phyloP scores from a whole-genome alignment of 2,113 vertebrate species.

The Oryzias woworae region DNA sequence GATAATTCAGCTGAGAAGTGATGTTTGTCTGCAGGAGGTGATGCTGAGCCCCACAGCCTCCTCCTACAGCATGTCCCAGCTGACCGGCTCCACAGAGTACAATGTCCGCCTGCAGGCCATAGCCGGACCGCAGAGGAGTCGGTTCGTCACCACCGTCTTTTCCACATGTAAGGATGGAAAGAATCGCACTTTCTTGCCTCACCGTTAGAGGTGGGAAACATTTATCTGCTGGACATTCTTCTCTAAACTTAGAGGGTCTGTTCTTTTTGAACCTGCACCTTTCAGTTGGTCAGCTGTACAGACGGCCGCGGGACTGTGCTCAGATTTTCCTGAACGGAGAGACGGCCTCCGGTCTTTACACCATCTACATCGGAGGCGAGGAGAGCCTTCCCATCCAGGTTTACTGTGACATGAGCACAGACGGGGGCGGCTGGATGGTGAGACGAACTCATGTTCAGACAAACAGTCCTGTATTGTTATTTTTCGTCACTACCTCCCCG shows the following conservation, averaged over 20 bases:
- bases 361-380: constrained; percentile 84
- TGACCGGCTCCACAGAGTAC: constrained; percentile 84
- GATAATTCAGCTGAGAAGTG: too few species aligned
- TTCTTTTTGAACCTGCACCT: constrained; percentile 37
- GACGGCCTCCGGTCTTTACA: constrained; percentile 84
- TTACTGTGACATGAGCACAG: constrained; percentile 94
- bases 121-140: constrained; percentile 78
- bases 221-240: neutral
- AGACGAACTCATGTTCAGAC: constrained; percentile 50
- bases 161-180: constrained; percentile 82
- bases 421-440: constrained; percentile 93
- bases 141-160: constrained; percentile 73
- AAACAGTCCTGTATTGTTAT: too few species aligned
- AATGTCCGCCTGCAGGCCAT: constrained; percentile 82
- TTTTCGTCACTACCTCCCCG: too few species aligned
- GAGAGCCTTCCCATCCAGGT: constrained; percentile 83
- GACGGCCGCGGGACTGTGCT: constrained; percentile 87
- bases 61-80: constrained; percentile 83
- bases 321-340: constrained; percentile 91
- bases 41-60: constrained; percentile 81
- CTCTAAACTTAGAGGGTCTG: neutral
- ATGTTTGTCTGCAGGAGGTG: constrained; percentile 80
- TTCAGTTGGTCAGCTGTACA: constrained; percentile 78
- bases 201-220: too few species aligned
- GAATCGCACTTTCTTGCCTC: too few species aligned